Base-by-base conservation (phyloP, 2,888 invertebrate genomes). In the Ennomos erosarius region DNA sequence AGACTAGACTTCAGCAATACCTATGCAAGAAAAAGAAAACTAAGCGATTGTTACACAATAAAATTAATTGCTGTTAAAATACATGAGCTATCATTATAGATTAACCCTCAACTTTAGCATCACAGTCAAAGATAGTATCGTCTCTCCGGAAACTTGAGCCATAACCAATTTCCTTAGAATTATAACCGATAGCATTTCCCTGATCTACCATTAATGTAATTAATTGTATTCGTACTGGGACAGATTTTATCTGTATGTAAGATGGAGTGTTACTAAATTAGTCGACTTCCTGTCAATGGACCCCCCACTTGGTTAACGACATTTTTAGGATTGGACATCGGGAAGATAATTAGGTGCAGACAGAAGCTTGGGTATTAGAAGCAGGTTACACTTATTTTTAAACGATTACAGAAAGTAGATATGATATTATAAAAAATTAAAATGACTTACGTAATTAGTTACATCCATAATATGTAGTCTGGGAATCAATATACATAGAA, bases 131-230 rank as follows among this genome's bases (percentile, higher is more conserved):
- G 58, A 59, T 54, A 6, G 10, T 50, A 54, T 59, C 59, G 13
- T 26, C 45, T 10, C 46, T 16, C 35, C 55, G 59, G 59, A 60
- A 52, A 52, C 55, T 26, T 6, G 13, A 33, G 47, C 55, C 38
- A 60, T 55, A 60, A 55, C 55, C 59, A 47, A 60, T 60, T 60
- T 60, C 59, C 59, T 55, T 9, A 3, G 36, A 50, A 49, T 49
- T 35, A 46, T 38, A 35, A 34, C 12, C n/a, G 42, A 46, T 54
- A 59, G 10, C 44, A 35, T 39, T 40, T 36, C 53, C 26, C 26
- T 35, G 39, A 39, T 50, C 44, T 10, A 33, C 48, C 34, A 50
- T 59, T 59, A 46, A 50, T 34, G 42, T 34, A 51, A 50, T 55
- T 50, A 55, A 55, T 55, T 55, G 53, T 38, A 33, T 49, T 52